Conservation (phyloP, 2,113 vertebrate species). For the Hiodon alosoides region DNA sequence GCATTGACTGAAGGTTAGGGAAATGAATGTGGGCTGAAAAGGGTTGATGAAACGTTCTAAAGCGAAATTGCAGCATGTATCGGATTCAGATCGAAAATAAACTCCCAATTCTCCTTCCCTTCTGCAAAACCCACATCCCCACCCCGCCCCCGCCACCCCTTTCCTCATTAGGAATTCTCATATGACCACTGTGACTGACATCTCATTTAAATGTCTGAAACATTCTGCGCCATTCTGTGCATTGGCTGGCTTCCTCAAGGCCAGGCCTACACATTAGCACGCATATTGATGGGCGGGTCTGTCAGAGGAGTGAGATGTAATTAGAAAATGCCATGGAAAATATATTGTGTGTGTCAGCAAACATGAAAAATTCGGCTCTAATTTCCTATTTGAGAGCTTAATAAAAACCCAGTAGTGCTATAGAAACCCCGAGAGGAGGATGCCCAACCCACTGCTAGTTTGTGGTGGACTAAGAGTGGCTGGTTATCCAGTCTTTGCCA, state of each 20-base stretch:
- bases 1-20: too few species aligned
- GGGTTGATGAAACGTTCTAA: neutral
- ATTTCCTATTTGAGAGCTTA: constrained; percentile 35
- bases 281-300: constrained; percentile 21
- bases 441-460: neutral
- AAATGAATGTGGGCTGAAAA: too few species aligned
- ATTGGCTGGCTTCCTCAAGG: neutral
- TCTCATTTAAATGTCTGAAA: neutral
- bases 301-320: constrained; percentile 36
- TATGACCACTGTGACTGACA: neutral
- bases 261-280: neutral
- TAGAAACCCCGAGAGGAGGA: constrained; percentile 13
- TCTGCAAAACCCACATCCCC: neutral
- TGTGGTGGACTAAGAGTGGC: neutral
- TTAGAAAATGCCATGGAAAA: constrained; percentile 37
- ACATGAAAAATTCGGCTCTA: constrained; percentile 23
- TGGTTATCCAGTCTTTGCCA: neutral
- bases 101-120: neutral
- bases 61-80: neutral
- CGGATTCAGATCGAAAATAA: neutral
- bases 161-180: neutral
- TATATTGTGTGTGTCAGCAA: constrained; percentile 26
- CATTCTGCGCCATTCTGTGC: neutral
- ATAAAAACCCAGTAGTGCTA: constrained; percentile 22
- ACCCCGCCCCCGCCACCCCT: too few species aligned